Conservation (phyloP, 2,113 vertebrate genomes). For the Stegastes partitus region DNA sequence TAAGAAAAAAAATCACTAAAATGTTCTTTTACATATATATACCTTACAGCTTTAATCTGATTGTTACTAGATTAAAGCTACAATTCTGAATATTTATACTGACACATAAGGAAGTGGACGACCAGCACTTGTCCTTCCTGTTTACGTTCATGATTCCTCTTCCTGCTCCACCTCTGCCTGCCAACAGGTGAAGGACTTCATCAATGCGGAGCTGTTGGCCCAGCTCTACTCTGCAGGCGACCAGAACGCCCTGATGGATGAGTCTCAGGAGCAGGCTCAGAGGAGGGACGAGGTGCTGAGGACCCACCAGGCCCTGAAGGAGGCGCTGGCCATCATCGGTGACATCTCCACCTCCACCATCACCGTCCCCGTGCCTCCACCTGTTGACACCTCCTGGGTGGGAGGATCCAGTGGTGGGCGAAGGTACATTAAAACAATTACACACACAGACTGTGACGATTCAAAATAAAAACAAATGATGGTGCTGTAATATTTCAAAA, state of each 20-base stretch:
- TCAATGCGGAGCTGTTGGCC: slow-evolving; percentile 95
- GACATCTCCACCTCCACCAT: slow-evolving; percentile 93
- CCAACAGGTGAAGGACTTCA: slow-evolving; percentile 95
- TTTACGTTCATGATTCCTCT: neutral
- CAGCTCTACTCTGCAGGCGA: slow-evolving; percentile 95
- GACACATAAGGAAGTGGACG: too few species aligned
- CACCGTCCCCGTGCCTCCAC: slow-evolving; percentile 90
- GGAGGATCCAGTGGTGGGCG: slow-evolving; percentile 73
- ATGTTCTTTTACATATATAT: too few species aligned
- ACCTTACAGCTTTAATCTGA: too few species aligned
- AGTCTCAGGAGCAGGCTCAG: slow-evolving; percentile 94
- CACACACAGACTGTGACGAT: neutral
- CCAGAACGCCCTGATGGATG: slow-evolving; percentile 95
- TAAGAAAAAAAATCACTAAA: slow-evolving; percentile 75
- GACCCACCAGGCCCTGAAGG: slow-evolving; percentile 92
- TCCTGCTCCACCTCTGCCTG: slow-evolving; percentile 10
- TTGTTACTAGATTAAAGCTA: too few species aligned
- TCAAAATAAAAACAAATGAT: neutral
- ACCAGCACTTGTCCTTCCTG: neutral
- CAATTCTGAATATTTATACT: too few species aligned
- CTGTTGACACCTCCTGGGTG: slow-evolving; percentile 91
- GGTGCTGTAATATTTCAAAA: neutral
- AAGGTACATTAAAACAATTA: slow-evolving; percentile 48
- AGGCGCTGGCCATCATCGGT: slow-evolving; percentile 92
- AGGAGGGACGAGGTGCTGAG: slow-evolving; percentile 92